Evolutionary conservation across 2,113 vertebrate genomes (phyloP).

Genomic region (Lanius ludovicianus): DNA sequence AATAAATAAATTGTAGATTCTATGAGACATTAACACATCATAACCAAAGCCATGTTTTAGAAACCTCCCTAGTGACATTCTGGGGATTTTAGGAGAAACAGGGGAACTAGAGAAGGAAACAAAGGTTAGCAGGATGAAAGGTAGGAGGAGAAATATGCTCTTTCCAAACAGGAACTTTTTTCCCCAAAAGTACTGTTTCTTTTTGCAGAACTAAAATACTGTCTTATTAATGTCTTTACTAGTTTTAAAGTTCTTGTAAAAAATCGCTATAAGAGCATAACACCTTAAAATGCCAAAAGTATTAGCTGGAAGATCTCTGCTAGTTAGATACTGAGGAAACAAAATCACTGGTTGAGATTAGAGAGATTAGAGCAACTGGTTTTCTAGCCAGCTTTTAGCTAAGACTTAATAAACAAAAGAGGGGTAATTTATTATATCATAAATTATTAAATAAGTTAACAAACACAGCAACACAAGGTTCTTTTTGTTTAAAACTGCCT

Average conservation of each 20-base stretch:
- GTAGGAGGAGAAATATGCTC: not conserved
- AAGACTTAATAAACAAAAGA: constrained; percentile 39
- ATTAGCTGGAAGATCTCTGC: not conserved
- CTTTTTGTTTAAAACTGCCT: not conserved
- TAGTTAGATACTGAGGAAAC: not conserved
- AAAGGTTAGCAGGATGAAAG: not conserved
- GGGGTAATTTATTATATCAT: constrained; percentile 27
- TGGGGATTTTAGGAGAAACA: not conserved
- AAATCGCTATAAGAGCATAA: not conserved
- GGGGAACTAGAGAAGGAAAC: not conserved
- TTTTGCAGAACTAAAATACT: not conserved
- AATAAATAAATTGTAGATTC: not conserved
- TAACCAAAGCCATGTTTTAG: not conserved
- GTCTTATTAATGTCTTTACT: not conserved
- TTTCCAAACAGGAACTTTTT: not conserved
- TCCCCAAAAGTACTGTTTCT: not conserved
- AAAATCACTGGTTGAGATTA: constrained; percentile 34
- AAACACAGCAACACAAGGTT: not conserved
- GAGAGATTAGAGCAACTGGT: constrained; percentile 9
- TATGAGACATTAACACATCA: not conserved
- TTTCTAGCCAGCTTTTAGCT: constrained; percentile 27
- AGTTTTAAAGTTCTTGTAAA: not conserved
- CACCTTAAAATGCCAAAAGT: not conserved
- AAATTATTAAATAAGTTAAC: constrained; percentile 23
- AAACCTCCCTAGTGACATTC: not conserved